Evolutionary conservation across 2,113 vertebrate genomes (phyloP).

Genomic region (Lepisosteus osseus): DNA sequence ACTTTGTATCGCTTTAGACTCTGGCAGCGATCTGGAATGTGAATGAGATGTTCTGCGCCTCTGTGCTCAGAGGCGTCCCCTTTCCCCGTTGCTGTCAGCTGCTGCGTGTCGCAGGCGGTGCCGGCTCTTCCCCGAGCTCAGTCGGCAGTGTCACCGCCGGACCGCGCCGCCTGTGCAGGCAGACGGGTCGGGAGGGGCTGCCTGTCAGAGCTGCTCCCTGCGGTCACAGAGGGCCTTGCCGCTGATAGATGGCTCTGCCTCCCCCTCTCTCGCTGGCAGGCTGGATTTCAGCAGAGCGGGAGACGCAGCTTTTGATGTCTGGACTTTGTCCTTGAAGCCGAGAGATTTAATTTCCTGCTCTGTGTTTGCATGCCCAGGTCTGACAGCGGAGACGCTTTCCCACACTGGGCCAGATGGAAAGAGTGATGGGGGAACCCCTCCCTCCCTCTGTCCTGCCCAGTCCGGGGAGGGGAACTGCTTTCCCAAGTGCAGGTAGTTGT

Average conservation of each 20-base stretch:
- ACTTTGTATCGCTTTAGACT: too few species aligned
- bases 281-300: slow-evolving; percentile 2
- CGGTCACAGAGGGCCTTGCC: background rate
- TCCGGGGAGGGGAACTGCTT: background rate
- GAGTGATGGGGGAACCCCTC: background rate
- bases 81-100: background rate
- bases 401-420: slow-evolving; percentile 1
- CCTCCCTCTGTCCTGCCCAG: background rate
- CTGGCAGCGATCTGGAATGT: too few species aligned
- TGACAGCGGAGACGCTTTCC: background rate
- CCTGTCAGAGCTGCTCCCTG: background rate
- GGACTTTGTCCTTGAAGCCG: slow-evolving; percentile 6
- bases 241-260: slow-evolving; percentile 19
- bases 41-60: too few species aligned
- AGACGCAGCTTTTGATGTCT: background rate
- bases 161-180: background rate
- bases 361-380: background rate
- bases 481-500: background rate
- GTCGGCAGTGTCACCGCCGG: background rate
- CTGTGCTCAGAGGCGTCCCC: background rate
- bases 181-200: slow-evolving; percentile 9
- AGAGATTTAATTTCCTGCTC: slow-evolving; percentile 14
- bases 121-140: background rate
- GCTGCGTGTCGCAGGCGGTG: background rate
- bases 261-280: slow-evolving; percentile 32